Percentiles rank a stretch among this genome's conserved stretches.
These are phyloP conservation scores for Halcyon malimbica DNA, from an alignment of 2,113 vertebrate species.

Conservation along the genomic window DNA sequence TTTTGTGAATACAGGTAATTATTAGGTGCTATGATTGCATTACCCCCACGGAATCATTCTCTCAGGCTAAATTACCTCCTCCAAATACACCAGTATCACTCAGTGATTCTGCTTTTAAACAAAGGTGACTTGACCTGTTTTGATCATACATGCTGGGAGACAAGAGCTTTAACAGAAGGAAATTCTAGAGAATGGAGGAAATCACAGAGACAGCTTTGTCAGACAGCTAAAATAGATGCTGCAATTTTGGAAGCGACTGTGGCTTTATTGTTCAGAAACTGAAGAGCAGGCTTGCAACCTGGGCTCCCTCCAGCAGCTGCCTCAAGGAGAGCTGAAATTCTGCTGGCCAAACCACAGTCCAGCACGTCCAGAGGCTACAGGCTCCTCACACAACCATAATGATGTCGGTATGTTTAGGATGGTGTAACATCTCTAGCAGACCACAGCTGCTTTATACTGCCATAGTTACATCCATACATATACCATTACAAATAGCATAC, in stretches of 20 bases:
- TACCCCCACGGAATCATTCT: not conserved
- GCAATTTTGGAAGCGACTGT: not conserved
- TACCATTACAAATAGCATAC: rapidly evolving
- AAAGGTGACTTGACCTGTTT: conserved; percentile 29
- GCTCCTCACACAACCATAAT: not conserved
- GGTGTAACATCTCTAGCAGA: not conserved
- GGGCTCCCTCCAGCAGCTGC: not conserved
- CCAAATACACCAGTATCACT: not conserved
- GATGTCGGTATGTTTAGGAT: rapidly evolving
- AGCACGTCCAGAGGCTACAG: not conserved
- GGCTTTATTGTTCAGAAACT: not conserved
- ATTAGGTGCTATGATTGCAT: not conserved
- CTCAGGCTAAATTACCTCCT: not conserved
- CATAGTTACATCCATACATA: not conserved
- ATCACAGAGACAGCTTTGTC: not conserved
- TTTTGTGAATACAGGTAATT: conserved; percentile 26
- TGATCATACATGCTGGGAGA: not conserved
- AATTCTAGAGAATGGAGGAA: not conserved
- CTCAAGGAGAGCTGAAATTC: not conserved
- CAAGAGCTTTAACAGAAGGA: not conserved
- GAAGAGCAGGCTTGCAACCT: not conserved
- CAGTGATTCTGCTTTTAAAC: not conserved
- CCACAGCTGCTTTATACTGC: not conserved
- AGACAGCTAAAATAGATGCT: not conserved
- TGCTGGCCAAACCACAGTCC: not conserved